A percentile compares a stretch with the other conserved stretches of the same genome.
phyloP scores from a whole-genome alignment of 2,113 vertebrate genomes.

The Acrocephalus arundinaceus region DNA sequence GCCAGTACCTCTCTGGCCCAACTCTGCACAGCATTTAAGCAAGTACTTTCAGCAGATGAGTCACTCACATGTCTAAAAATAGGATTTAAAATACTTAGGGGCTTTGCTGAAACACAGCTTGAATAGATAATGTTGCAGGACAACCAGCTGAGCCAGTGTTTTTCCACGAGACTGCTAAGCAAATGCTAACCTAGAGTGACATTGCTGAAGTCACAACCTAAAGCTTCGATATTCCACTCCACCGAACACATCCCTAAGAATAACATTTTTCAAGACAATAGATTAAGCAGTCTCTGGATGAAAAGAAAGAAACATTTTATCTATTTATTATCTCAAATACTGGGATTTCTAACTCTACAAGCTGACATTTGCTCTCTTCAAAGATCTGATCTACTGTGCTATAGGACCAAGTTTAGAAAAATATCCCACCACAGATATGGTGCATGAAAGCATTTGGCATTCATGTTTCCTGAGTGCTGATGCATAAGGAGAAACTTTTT shows the following conservation, averaged over 20 bases:
- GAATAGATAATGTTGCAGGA: neutral
- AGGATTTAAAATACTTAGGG: neutral
- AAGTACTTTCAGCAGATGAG: neutral
- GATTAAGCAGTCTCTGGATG: neutral
- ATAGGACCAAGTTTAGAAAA: neutral
- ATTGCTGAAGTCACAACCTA: neutral
- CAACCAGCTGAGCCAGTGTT: neutral
- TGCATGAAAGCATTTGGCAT: neutral
- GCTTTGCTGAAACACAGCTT: neutral
- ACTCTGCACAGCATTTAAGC: neutral
- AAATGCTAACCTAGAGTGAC: neutral
- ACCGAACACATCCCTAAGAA: neutral
- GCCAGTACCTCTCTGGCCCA: neutral
- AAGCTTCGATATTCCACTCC: neutral
- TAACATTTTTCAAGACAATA: neutral
- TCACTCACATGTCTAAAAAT: neutral
- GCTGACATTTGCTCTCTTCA: neutral
- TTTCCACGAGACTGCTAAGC: neutral
- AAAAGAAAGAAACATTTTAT: neutral
- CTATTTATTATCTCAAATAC: neutral
- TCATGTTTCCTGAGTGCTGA: neutral
- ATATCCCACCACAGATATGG: rapidly evolving
- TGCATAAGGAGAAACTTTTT: neutral
- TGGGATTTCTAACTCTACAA: neutral
- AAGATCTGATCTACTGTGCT: neutral